Evolutionary conservation across 2,888 invertebrate species (phyloP).

Genomic region (Hirtodrosophila histrioides): DNA sequence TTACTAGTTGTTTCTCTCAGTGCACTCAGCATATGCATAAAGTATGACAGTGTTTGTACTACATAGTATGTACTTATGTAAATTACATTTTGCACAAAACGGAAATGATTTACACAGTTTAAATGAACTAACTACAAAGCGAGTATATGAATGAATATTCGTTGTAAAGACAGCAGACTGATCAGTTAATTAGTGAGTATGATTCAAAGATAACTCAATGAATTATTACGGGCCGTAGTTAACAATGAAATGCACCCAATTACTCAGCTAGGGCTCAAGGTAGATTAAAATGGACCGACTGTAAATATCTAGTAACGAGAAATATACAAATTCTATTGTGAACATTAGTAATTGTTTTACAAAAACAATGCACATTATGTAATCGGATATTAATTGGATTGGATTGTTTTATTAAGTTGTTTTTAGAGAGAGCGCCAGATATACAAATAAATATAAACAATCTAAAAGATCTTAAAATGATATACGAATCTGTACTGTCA

Average conservation of each 20-base stretch:
- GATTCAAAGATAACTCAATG: slow-evolving; percentile 59
- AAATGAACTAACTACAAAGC: slow-evolving; percentile 55
- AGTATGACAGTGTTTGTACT: background rate
- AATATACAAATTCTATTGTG: too few species aligned
- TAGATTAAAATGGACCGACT: background rate
- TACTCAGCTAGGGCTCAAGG: slow-evolving; percentile 18
- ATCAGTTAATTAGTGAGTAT: slow-evolving; percentile 54
- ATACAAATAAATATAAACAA: too few species aligned
- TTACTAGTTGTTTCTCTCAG: too few species aligned
- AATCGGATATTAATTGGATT: too few species aligned
- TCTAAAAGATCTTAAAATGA: too few species aligned
- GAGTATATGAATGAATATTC: slow-evolving; percentile 50
- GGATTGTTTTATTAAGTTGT: too few species aligned
- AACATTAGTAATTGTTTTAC: too few species aligned
- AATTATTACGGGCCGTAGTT: slow-evolving; percentile 46
- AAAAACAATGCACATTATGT: too few species aligned
- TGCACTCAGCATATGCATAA: background rate
- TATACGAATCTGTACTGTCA: too few species aligned
- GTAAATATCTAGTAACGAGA: too few species aligned
- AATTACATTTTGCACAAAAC: slow-evolving; percentile 62
- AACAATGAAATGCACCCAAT: slow-evolving; percentile 37
- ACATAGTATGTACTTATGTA: slow-evolving; percentile 32
- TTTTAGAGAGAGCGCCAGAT: too few species aligned
- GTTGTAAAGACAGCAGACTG: slow-evolving; percentile 35
- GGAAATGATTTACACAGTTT: slow-evolving; percentile 76